Percentiles rank a stretch among this genome's conserved stretches.
Conservation (phyloP, 2,113 vertebrate species). For the Antigone vipio region DNA sequence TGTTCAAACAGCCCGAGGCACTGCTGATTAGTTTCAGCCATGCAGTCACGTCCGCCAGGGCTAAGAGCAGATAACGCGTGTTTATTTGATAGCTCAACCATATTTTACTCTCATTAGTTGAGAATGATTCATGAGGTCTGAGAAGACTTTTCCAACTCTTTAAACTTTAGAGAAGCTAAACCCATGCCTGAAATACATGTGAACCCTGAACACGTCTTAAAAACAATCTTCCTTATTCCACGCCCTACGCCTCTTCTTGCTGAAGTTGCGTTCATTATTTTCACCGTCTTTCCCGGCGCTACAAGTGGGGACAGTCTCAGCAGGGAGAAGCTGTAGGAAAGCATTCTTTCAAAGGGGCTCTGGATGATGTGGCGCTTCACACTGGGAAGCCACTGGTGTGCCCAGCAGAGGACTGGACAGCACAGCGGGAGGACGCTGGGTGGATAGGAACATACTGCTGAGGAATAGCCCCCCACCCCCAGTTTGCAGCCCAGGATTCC, state of each 20-base stretch:
- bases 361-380: background rate
- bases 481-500: background rate
- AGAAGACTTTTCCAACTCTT: background rate
- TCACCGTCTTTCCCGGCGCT: background rate
- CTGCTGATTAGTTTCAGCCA: background rate
- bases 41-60: background rate
- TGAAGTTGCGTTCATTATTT: background rate
- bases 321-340: background rate
- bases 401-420: background rate
- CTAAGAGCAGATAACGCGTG: background rate
- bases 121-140: conserved; percentile 24
- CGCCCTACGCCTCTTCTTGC: background rate
- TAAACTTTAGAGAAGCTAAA: background rate
- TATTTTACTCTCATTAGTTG: conserved; percentile 16
- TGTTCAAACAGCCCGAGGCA: background rate
- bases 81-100: conserved; percentile 25
- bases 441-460: background rate
- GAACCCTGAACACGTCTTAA: background rate
- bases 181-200: background rate
- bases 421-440: background rate
- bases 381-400: background rate
- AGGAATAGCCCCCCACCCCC: background rate
- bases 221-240: background rate
- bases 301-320: background rate
- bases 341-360: background rate